phyloP scores from a whole-genome alignment of 2,888 invertebrate genomes.

The Leucoma salicis region DNA sequence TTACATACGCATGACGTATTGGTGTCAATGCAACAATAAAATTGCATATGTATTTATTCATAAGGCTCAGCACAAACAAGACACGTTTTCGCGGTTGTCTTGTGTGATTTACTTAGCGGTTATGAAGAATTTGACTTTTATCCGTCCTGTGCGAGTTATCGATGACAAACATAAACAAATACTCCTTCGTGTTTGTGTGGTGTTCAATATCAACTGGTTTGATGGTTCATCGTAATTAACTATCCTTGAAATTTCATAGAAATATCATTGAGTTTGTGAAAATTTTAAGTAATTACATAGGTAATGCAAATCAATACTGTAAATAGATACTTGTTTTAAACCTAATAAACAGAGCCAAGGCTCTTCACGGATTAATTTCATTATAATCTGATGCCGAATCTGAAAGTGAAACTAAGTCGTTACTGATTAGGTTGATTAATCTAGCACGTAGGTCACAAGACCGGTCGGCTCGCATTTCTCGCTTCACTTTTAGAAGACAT shows the following conservation, averaged over 20 bases:
- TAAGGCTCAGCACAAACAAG: slow-evolving; percentile 35
- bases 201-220: not conserved
- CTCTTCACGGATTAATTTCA: slow-evolving; percentile 52
- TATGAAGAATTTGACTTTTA: slow-evolving; percentile 29
- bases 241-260: not conserved
- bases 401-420: slow-evolving; percentile 66
- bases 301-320: not conserved
- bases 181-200: not conserved
- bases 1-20: slow-evolving; percentile 58
- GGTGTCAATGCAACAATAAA: slow-evolving; percentile 78
- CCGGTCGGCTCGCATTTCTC: slow-evolving; percentile 54
- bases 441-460: slow-evolving; percentile 55
- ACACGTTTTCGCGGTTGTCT: slow-evolving; percentile 40
- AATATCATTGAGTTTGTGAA: not conserved
- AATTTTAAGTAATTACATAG: too few species aligned
- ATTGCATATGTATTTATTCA: slow-evolving; percentile 67
- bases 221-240: not conserved
- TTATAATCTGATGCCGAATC: slow-evolving; percentile 45
- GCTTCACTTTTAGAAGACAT: slow-evolving; percentile 57
- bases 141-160: slow-evolving; percentile 1
- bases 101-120: slow-evolving; percentile 36
- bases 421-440: slow-evolving; percentile 65
- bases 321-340: slow-evolving; percentile 31
- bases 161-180: slow-evolving; percentile 3
- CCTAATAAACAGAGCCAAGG: slow-evolving; percentile 49